A percentile compares a stretch with the other conserved stretches of the same genome.
phyloP scores from a whole-genome alignment of 2,888 invertebrate genomes.

The Clistopyga incitator region DNA sequence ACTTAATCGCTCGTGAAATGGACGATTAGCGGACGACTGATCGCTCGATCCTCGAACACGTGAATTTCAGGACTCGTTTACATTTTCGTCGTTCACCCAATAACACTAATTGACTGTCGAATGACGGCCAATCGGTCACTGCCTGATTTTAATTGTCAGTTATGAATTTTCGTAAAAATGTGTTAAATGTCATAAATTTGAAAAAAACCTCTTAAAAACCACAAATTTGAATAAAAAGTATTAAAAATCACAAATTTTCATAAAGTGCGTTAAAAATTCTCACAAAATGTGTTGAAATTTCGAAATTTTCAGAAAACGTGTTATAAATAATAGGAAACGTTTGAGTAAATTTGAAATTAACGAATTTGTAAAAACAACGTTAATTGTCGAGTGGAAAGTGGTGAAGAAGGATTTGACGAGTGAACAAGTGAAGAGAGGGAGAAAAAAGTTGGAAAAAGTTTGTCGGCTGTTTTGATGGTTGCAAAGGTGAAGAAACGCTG shows the following conservation, averaged over 20 bases:
- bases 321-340: neutral
- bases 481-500: constrained; percentile 11
- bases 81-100: neutral
- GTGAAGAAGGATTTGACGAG: neutral
- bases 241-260: too few species aligned
- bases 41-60: constrained; percentile 21
- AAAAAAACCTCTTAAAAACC: too few species aligned
- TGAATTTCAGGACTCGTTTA: constrained; percentile 7
- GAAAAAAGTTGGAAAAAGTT: constrained; percentile 13
- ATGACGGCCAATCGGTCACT: neutral
- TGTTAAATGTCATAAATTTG: neutral
- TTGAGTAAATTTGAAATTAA: neutral
- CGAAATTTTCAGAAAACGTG: neutral
- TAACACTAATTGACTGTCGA: constrained; percentile 2
- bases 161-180: neutral
- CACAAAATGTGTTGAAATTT: neutral
- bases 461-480: constrained; percentile 13
- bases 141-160: neutral
- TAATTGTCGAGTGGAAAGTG: neutral
- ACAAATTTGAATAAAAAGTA: too few species aligned
- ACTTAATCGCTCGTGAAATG: constrained; percentile 50
- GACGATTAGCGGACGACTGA: constrained; percentile 29
- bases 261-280: too few species aligned
- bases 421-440: neutral
- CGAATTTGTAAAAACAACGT: neutral